Evolutionary conservation across 2,888 invertebrate genomes (phyloP), one percentile per base, ranked within the genome.

Genomic region (Leucoptera coffeella): DNA sequence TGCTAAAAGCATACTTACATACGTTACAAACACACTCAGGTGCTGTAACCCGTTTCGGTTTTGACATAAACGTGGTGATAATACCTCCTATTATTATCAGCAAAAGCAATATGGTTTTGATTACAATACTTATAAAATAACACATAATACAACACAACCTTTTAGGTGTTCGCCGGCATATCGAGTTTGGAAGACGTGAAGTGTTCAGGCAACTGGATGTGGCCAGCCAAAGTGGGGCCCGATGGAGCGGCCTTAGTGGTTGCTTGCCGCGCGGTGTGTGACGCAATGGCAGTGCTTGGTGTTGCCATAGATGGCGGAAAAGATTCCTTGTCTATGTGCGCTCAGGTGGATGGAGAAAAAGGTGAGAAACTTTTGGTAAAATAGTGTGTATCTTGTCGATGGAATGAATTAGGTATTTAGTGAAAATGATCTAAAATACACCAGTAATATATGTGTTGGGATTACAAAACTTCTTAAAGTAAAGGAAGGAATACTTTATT

Each of bases 181-280:
- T 69, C 74, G 1, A 71, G 73, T 29, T 40, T 82, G 12, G 71
- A 84, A 58, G 97, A 99, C 57, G 85, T 97, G 2, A 99, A 97
- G 61, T 96, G 96, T 53, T 94, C 93, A 21, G 97, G 92, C n/a
- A 99, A 99, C 59, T 99, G 97, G 97, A 99, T 99, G 99, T 99
- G 97, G 97, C 85, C 94, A 0, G 97, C 96, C 8, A 97, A 97
- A 64, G 69, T 93, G 11, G 84, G 87, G 0, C 90, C 87, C 0
- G 96, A 95, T 53, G 97, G 96, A 2, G 90, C 89, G 2, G 79
- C 83, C 10, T 69, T 99, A 14, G 85, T 83, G 34, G 82, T 82
- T 32, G 92, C 97, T 0, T 96, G 96, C 45, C 62, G 69, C 20
- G 90, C 93, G 10, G 86, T 96, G 78, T 93, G 94, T 48, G 60